A percentile compares a stretch with the other conserved stretches of the same genome.
phyloP scores from a whole-genome alignment of 2,888 invertebrate genomes.

The Crioceris asparagi region DNA sequence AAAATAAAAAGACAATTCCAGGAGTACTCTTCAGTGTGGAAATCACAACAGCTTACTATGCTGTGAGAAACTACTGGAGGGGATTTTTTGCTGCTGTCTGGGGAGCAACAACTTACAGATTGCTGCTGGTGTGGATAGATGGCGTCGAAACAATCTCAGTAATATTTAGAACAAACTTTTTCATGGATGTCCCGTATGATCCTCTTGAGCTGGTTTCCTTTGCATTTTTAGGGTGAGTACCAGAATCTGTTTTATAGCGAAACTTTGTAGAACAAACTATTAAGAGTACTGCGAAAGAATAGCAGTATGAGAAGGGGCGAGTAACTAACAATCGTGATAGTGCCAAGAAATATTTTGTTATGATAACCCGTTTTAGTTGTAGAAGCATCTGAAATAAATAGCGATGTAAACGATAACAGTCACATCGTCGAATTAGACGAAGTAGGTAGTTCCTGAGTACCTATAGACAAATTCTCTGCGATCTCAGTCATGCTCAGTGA shows the following conservation, averaged over 20 bases:
- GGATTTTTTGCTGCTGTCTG: conserved; percentile 96
- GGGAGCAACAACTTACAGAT: conserved; percentile 86
- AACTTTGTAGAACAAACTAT: not conserved
- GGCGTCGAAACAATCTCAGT: conserved; percentile 87
- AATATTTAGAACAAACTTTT: conserved; percentile 80
- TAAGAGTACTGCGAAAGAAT: not conserved
- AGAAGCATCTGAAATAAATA: too few relatives aligned
- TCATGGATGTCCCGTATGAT: conserved; percentile 91
- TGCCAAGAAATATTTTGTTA: too few relatives aligned
- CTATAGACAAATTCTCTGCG: too few relatives aligned
- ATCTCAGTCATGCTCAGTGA: too few relatives aligned
- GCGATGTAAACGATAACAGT: too few relatives aligned
- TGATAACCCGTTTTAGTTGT: not conserved
- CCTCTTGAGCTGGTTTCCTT: conserved; percentile 90
- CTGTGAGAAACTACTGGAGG: conserved; percentile 94
- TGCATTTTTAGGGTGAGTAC: conserved; percentile 71
- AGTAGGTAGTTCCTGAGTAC: too few relatives aligned
- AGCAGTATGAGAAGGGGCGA: too few relatives aligned
- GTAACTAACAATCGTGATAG: too few relatives aligned
- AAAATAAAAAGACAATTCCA: too few relatives aligned
- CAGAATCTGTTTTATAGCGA: not conserved
- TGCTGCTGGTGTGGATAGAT: conserved; percentile 88
- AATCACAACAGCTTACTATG: conserved; percentile 96
- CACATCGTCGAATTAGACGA: too few relatives aligned
- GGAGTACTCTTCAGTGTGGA: conserved; percentile 96